These are phyloP conservation scores for Chironomus tentans DNA, from an alignment of 2,888 invertebrate species.

Conservation along the genomic window DNA sequence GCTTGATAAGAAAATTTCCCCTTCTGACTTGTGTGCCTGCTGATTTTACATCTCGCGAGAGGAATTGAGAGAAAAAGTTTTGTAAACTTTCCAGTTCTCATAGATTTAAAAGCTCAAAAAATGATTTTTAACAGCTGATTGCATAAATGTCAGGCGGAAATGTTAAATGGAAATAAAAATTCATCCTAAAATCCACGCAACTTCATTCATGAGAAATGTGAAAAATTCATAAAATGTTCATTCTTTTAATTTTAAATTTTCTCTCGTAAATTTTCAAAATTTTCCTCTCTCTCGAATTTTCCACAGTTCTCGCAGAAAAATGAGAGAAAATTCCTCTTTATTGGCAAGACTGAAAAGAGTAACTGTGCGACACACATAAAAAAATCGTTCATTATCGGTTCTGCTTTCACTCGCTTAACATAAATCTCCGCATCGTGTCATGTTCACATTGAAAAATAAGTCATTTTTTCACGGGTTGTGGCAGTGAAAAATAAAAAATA, in stretches of 20 bases:
- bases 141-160: background rate
- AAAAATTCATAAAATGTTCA: background rate
- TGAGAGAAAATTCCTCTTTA: background rate
- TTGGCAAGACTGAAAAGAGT: background rate
- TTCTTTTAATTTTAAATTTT: background rate
- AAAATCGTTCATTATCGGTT: slow-evolving; percentile 21
- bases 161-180: background rate
- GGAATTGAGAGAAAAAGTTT: too few species aligned
- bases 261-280: too few species aligned
- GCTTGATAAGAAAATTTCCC: slow-evolving; percentile 3
- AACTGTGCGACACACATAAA: slow-evolving; percentile 12
- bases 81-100: too few species aligned
- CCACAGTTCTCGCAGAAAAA: background rate
- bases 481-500: slow-evolving; percentile 1
- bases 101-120: too few species aligned
- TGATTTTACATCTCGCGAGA: too few species aligned
- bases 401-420: slow-evolving; percentile 20
- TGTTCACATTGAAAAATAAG: slow-evolving; percentile 4
- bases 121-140: too few species aligned
- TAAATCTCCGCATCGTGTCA: slow-evolving; percentile 22
- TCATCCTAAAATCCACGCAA: background rate
- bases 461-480: slow-evolving; percentile 12
- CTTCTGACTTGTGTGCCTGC: background rate
- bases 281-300: background rate
- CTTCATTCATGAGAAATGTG: background rate